Evolutionary conservation across 2,888 invertebrate species (phyloP), one percentile per base, ranked within the genome.

Genomic region (Petrolisthes cinctipes): DNA sequence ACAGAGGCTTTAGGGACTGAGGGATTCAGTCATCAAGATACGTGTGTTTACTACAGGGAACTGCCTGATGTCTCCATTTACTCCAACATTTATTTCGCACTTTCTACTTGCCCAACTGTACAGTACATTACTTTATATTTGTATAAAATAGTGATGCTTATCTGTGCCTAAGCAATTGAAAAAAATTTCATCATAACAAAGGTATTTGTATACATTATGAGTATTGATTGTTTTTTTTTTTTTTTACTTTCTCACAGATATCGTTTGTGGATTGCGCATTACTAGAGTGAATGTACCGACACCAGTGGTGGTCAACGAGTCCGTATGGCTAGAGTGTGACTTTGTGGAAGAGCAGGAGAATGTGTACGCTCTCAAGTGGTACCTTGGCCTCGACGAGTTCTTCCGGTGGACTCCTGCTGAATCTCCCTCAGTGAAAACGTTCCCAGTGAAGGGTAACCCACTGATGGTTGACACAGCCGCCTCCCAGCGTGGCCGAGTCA

Each of bases 361-460:
- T 17, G 82, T 90, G 54, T 90, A 90, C 80, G 83, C 88, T 56
- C 86, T 90, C 79, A 90, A 90, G 85, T 90, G 90, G 90, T 90
- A 90, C 89, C 83, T 89, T 37, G 90, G 86, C 6, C 88, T 90
- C 7, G 84, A 89, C 71, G 90, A 90, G 66, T 90, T 90, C 83
- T 90, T 89, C 86, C 83, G 90, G 76, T 90, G 90, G 90, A 90
- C 90, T 5, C 90, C 90, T n/a, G 90, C 88, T 3, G 89, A 83
- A 82, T 84, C 56, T 20, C 81, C 86, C 68, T 83, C 75, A 3
- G 71, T 82, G 56, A 86, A 86, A 83, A 86, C 86, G 37, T 86
- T 86, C 71, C 82, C 61, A 11, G 86, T 86, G 20, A 68, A 57
- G 11, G 86, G 86, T 20, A 71, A 86, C 78, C 88, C 88, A 5